Conservation (phyloP, 2,888 invertebrate species). For the Troides helena region DNA sequence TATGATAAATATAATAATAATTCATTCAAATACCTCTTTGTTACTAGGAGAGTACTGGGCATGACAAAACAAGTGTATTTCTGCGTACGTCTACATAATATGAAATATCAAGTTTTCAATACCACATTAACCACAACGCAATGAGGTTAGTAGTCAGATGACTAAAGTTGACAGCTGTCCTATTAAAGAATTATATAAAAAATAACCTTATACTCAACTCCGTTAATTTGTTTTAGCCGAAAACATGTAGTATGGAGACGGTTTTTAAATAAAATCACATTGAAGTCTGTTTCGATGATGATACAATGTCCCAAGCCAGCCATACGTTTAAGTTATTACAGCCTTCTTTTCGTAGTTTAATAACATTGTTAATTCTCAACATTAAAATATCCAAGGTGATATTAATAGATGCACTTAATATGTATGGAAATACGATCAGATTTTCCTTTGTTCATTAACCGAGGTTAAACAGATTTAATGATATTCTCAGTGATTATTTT, state of each 20-base stretch:
- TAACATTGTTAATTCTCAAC: neutral
- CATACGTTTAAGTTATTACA: neutral
- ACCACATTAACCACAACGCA: constrained; percentile 21
- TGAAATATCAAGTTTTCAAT: constrained; percentile 13
- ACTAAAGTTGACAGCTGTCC: neutral
- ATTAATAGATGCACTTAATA: neutral
- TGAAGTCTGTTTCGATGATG: too few species aligned
- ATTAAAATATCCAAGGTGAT: neutral
- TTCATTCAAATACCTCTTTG: neutral
- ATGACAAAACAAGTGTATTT: constrained; percentile 15
- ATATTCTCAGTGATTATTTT: neutral
- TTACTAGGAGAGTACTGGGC: neutral
- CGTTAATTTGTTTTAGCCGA: neutral
- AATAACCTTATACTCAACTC: neutral
- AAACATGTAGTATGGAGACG: too few species aligned
- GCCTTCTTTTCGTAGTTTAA: neutral
- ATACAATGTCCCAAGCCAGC: too few species aligned
- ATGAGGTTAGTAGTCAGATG: neutral
- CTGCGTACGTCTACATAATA: constrained; percentile 17
- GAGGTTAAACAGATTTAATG: constrained; percentile 3
- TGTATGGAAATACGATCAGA: constrained; percentile 8
- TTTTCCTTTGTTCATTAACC: neutral
- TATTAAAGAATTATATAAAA: neutral
- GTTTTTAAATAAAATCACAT: too few species aligned
- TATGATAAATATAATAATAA: neutral